Evolutionary conservation across 2,888 invertebrate genomes (phyloP).

Genomic region (Belgica antarctica): DNA sequence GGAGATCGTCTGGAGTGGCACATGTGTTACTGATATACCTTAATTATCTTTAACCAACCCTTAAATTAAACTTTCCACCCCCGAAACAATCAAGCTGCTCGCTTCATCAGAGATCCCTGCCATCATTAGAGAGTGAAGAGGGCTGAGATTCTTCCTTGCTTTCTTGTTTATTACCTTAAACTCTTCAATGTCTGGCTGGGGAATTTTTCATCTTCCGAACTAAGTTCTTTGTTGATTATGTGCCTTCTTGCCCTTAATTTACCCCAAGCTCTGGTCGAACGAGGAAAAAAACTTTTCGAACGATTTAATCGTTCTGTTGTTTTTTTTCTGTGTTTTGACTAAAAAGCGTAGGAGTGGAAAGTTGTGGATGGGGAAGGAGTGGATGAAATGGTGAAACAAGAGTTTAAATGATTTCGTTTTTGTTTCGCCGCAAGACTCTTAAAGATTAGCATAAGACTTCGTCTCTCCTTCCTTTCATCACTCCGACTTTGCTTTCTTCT

Average conservation of each 20-base stretch:
- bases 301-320: conserved; percentile 39
- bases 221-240: background rate
- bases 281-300: conserved; percentile 1
- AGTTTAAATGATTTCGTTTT: conserved; percentile 30
- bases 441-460: conserved; percentile 40
- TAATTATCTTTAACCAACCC: conserved; percentile 21
- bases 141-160: too few species aligned
- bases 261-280: background rate
- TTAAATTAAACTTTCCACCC: conserved; percentile 16
- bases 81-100: background rate
- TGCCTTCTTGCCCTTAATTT: conserved; percentile 11
- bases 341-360: conserved; percentile 1
- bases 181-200: conserved; percentile 27
- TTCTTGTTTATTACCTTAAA: conserved; percentile 24
- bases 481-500: conserved; percentile 29
- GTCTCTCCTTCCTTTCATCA: background rate
- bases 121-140: background rate
- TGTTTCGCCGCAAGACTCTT: conserved; percentile 40
- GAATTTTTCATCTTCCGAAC: background rate
- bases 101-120: background rate
- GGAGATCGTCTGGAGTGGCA: conserved; percentile 1
- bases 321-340: background rate
- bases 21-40: conserved; percentile 23
- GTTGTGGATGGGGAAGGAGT: too few species aligned
- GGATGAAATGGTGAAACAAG: background rate